Base-by-base conservation (phyloP, 1,140 invertebrate genomes). In the Drosophila carrolli region DNA sequence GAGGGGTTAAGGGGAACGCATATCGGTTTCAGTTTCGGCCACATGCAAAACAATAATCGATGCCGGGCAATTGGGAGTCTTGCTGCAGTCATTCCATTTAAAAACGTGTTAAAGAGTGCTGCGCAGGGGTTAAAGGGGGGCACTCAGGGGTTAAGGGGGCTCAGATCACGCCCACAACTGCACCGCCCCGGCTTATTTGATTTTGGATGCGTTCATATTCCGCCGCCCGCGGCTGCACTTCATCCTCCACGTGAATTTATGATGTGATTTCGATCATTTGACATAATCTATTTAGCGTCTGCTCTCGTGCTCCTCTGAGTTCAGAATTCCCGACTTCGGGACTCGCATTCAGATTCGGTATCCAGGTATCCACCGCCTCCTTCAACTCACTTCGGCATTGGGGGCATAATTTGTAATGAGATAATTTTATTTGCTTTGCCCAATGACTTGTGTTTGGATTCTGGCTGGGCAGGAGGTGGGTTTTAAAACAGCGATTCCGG, bases 181-280 rank as follows among this genome's bases (percentile, higher is more conserved):
- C 35, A 66, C 67, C 66, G 66, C 71, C 72, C 67, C 68, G 84
- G 83, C 83, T 89, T 88, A 89, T 89, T 89, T 88, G 84, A 83
- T 86, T 86, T 88, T 88, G 86, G 79, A 86, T 73, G 84, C 83
- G 76, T 88, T 86, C 80, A 86, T 86, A 86, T 86, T 82, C 65
- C 62, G 53, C 60, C 54, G 60, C 84, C 73, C 43, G 77, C 72
- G 84, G 84, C 65, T 19, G 19, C 68, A 63, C 51, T 74, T 71
- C 62, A 76, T 66, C 53, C 62, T 50, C 51, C 48, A 37, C 37
- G 40, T 67, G 81, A 84, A 89, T 89, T 89, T 89, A 89, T 89
- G 85, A 89, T 84, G 84, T 89, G 84, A 89, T 89, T 89, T 89
- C 66, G 84, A 89, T 89, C 84, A 89, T 89, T 89, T 89, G 84